Evolutionary conservation across 1,140 invertebrate genomes (phyloP).

Genomic region (Cardiocondyla obscurior): DNA sequence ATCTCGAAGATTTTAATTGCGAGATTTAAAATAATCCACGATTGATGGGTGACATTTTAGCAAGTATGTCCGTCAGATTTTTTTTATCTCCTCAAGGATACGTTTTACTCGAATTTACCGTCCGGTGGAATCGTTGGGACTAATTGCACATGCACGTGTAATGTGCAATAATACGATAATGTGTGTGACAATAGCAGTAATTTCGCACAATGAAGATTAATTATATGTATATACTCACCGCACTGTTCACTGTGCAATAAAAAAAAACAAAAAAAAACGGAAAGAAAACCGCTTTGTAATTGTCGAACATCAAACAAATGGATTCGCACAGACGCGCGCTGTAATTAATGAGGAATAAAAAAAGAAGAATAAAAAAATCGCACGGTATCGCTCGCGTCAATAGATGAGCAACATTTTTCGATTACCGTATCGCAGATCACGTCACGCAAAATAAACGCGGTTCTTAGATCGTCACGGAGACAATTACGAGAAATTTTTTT

Average conservation of each 20-base stretch:
- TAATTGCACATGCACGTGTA: not conserved
- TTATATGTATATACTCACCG: not conserved
- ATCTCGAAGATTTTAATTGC: not conserved
- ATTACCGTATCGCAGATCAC: not conserved
- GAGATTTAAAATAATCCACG: not conserved
- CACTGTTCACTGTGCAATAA: not conserved
- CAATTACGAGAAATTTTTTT: not conserved
- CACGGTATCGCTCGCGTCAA: not conserved
- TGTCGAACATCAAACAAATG: not conserved
- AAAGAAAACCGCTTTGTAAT: not conserved
- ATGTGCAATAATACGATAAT: constrained; percentile 34
- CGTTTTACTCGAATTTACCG: not conserved
- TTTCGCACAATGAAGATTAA: constrained; percentile 18
- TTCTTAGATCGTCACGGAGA: not conserved
- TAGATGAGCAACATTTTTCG: not conserved
- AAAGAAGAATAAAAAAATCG: not conserved
- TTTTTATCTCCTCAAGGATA: not conserved
- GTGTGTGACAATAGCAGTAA: not conserved
- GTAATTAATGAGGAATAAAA: not conserved
- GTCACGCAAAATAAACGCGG: no score
- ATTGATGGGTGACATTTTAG: not conserved
- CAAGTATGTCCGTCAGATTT: not conserved
- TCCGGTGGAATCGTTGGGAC: not conserved
- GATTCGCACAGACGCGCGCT: not conserved
- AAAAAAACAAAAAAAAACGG: no score